A percentile compares a stretch with the other conserved stretches of the same genome.
phyloP scores from a whole-genome alignment of 2,797 vertebrate genomes.

The Sebastes itinus region DNA sequence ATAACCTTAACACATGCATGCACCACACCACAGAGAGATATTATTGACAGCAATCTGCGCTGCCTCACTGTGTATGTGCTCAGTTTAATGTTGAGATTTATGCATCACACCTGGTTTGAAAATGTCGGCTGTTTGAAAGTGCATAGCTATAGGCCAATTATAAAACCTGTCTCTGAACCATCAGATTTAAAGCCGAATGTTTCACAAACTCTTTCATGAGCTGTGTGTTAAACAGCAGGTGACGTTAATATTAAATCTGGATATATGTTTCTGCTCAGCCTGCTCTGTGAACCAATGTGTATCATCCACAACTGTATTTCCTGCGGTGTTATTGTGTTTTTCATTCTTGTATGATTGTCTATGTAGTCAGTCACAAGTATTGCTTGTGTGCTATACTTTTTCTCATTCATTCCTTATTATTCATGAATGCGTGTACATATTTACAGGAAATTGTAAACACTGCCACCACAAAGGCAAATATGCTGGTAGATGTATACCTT shows the following conservation, averaged over 20 bases:
- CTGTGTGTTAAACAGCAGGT: neutral
- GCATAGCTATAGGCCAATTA: neutral
- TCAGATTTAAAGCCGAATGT: neutral
- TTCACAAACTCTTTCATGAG: neutral
- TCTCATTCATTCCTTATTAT: neutral
- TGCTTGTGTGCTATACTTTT: neutral
- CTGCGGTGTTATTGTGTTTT: neutral
- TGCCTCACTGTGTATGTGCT: neutral
- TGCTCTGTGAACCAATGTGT: neutral
- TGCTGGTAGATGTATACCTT: neutral
- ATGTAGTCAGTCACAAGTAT: neutral
- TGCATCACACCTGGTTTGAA: slow-evolving; percentile 1
- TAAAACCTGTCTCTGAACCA: neutral
- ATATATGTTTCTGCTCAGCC: neutral
- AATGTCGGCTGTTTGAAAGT: neutral
- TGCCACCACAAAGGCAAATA: neutral
- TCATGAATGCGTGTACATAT: neutral
- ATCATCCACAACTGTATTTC: neutral
- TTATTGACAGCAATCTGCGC: neutral
- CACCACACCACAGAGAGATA: neutral
- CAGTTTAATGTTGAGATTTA: neutral
- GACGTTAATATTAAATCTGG: neutral
- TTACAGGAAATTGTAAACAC: neutral
- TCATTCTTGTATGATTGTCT: neutral
- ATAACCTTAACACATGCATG: neutral